Base-by-base conservation (phyloP, 2,888 invertebrate genomes). In the Oconnorella tubifera region DNA sequence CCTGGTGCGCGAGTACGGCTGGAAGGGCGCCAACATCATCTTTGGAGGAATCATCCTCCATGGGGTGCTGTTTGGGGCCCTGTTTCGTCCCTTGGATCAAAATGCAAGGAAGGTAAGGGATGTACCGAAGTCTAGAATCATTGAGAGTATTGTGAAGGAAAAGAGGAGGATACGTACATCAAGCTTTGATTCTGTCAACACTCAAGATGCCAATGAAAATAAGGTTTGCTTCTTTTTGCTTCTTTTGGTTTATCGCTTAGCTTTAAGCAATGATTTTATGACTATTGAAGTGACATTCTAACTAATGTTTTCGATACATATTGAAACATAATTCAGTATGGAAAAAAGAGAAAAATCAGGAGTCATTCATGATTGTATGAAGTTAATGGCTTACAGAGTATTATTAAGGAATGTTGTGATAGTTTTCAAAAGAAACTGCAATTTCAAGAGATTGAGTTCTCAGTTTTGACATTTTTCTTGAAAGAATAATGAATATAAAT, bases 41-140 rank as follows among this genome's bases (percentile, higher is more conserved):
- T 89, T 95, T 66, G 90, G 94, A 19, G 95, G 86, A 31, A 85
- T 94, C 72, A 85, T 92, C 29, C 81, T 95, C 31, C 83, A 87
- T 31, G 94, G 94, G 77, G 85, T 87, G 0, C 71, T 90, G 27
- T 91, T 89, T 77, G 94, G 91, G 1, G 82, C 87, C 0, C 85
- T 93, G 74, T 96, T 91, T 82, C 87, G 91, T 27, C 97, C 97
- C 0, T 85, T 98, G 55, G 88, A 76, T 6, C 25, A 33, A 23
- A 48, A 1, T 0, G 6, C 50, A 19, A 29, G 29, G 27, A 10
- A 27, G 56, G 32, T 10, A 31, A 29, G 32, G 56, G 32, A 23
- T 23, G 27, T 1, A 31, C 56, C 23, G 14, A 33, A 55, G 33
- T 50, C 31, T 19, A n/a, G 29, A 10, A 60, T 60, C 25, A 60